These are phyloP conservation scores for Hemichromis elongatus DNA, from an alignment of 2,113 vertebrate genomes.

Conservation along the genomic window DNA sequence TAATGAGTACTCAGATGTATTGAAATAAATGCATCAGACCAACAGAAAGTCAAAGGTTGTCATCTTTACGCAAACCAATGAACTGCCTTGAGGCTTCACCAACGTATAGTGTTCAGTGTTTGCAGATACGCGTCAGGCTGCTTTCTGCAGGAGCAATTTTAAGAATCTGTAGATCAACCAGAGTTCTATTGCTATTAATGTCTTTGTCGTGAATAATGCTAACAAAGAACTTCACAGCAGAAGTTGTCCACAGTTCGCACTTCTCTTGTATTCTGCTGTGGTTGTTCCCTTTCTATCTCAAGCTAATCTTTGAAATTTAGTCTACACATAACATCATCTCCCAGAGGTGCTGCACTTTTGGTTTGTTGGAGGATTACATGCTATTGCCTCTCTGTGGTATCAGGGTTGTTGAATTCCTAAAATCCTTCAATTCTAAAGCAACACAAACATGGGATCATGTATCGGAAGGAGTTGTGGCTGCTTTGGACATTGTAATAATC, in stretches of 20 bases:
- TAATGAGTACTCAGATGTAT: background rate
- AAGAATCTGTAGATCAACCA: background rate
- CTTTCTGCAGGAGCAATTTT: background rate
- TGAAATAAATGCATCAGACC: background rate
- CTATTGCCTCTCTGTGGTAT: background rate
- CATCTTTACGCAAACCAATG: background rate
- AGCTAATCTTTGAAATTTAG: background rate
- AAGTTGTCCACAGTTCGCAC: background rate
- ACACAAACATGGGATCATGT: too few species aligned
- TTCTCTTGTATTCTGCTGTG: background rate
- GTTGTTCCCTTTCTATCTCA: background rate
- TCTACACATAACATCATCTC: background rate
- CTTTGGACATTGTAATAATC: background rate
- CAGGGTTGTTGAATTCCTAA: background rate
- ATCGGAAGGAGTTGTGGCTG: background rate
- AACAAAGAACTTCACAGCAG: background rate
- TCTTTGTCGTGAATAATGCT: background rate
- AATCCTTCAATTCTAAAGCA: background rate
- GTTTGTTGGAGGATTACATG: background rate
- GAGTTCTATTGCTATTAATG: background rate
- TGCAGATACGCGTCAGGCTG: background rate
- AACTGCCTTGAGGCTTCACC: background rate
- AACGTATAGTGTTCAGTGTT: background rate
- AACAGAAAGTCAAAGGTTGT: background rate
- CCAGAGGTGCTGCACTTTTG: background rate